Evolutionary conservation across 1,140 invertebrate species (phyloP).

Genomic region (Caenorhabditis inopinata): DNA sequence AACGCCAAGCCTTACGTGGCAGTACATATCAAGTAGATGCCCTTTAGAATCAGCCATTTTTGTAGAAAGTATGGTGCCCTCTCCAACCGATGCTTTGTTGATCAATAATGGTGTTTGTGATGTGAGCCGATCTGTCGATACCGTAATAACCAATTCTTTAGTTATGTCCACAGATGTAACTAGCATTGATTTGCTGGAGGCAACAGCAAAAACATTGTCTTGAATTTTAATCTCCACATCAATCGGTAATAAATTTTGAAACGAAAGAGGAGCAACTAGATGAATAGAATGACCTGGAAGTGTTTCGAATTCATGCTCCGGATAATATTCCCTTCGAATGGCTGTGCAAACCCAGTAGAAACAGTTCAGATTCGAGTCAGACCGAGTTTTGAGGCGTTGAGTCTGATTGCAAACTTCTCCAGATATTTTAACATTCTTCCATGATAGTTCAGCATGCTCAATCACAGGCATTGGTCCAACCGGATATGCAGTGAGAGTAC

Average conservation of each 20-base stretch:
- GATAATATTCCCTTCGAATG: slow-evolving; percentile 77
- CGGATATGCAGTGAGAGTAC: neutral
- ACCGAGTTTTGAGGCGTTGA: slow-evolving; percentile 1
- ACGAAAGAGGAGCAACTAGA: slow-evolving; percentile 78
- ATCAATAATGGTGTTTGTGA: neutral
- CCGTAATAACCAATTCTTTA: neutral
- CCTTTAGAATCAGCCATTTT: slow-evolving; percentile 72
- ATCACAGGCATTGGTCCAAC: slow-evolving; percentile 8
- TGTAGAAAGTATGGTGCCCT: slow-evolving; percentile 13
- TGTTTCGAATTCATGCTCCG: slow-evolving; percentile 64
- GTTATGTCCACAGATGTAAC: slow-evolving; percentile 55
- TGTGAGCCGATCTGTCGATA: slow-evolving; percentile 30
- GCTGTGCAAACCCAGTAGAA: slow-evolving; percentile 76
- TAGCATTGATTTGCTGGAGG: slow-evolving; percentile 71
- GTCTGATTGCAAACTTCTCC: slow-evolving; percentile 33
- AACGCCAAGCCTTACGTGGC: slow-evolving; percentile 70
- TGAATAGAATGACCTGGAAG: slow-evolving; percentile 81
- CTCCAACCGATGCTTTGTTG: neutral
- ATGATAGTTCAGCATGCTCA: slow-evolving; percentile 28
- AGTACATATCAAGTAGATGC: slow-evolving; percentile 77
- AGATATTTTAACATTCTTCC: neutral
- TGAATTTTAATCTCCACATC: slow-evolving; percentile 70
- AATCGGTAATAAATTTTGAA: slow-evolving; percentile 73
- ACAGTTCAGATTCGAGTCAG: slow-evolving; percentile 12
- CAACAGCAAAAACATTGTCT: slow-evolving; percentile 67